phyloP scores from a whole-genome alignment of 2,113 vertebrate genomes.

The Chinchilla lanigera region DNA sequence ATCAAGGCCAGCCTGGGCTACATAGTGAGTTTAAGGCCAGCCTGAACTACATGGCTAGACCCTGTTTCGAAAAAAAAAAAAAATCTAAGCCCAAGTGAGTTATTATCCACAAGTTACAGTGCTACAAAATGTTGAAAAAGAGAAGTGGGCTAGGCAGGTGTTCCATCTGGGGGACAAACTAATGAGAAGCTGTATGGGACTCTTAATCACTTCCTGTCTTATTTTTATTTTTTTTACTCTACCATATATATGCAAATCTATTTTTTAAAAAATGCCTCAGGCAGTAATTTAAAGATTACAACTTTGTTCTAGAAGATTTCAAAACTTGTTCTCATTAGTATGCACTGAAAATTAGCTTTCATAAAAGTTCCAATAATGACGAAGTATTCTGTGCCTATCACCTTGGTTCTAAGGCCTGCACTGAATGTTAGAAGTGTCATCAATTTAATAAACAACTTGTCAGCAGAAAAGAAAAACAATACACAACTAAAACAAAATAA shows the following conservation, averaged over 20 bases:
- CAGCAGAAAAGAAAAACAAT: neutral
- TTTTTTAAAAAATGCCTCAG: neutral
- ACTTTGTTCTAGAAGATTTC: conserved; percentile 16
- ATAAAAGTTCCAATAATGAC: neutral
- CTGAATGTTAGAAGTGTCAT: neutral
- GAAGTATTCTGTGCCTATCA: neutral
- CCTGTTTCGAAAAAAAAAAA: neutral
- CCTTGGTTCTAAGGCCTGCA: neutral
- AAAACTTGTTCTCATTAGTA: conserved; percentile 39
- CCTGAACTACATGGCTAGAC: neutral
- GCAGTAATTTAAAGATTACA: conserved; percentile 25
- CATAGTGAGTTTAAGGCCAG: neutral
- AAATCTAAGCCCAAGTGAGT: neutral
- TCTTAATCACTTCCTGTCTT: neutral
- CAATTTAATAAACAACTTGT: conserved; percentile 30
- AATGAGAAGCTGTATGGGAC: neutral
- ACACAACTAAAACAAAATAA: conserved; percentile 30
- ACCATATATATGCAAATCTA: neutral
- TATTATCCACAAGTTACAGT: neutral
- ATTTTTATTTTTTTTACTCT: neutral
- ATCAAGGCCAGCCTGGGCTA: neutral
- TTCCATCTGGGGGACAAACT: neutral
- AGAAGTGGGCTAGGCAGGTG: neutral
- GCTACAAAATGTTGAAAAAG: neutral
- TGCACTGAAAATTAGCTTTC: conserved; percentile 4